Percentiles rank a stretch among this genome's conserved stretches.
These are phyloP conservation scores for Onychostruthus taczanowskii DNA, from an alignment of 2,113 vertebrate genomes.

Conservation along the genomic window DNA sequence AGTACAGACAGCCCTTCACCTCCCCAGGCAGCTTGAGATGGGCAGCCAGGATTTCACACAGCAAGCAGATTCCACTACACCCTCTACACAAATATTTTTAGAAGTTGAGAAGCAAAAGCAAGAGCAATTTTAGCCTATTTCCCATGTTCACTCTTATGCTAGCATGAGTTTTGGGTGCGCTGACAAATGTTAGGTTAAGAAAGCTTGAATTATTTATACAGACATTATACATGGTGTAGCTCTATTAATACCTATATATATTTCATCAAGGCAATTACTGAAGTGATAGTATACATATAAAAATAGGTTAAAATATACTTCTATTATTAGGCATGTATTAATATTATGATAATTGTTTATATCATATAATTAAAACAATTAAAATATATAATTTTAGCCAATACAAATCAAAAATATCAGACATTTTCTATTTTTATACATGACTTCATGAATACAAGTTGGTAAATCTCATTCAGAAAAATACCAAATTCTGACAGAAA, in stretches of 20 bases:
- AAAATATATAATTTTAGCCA: not conserved
- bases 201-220: conserved; percentile 36
- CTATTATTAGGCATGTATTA: not conserved
- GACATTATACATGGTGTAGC: conserved; percentile 25
- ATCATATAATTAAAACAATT: not conserved
- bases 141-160: not conserved
- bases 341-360: not conserved
- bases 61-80: not conserved
- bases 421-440: not conserved
- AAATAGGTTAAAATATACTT: not conserved
- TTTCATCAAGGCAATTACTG: not conserved
- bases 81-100: not conserved
- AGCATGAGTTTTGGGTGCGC: not conserved
- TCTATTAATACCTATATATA: conserved; percentile 32
- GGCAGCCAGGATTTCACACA: not conserved
- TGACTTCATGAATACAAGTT: not conserved
- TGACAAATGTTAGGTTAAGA: not conserved
- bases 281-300: not conserved
- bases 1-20: not conserved
- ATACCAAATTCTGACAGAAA: not conserved
- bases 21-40: not conserved
- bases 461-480: not conserved
- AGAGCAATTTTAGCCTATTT: not conserved
- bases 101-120: not conserved
- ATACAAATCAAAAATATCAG: not conserved